Evolutionary conservation across 2,113 vertebrate species (phyloP).

Genomic region (Saccopteryx leptura): DNA sequence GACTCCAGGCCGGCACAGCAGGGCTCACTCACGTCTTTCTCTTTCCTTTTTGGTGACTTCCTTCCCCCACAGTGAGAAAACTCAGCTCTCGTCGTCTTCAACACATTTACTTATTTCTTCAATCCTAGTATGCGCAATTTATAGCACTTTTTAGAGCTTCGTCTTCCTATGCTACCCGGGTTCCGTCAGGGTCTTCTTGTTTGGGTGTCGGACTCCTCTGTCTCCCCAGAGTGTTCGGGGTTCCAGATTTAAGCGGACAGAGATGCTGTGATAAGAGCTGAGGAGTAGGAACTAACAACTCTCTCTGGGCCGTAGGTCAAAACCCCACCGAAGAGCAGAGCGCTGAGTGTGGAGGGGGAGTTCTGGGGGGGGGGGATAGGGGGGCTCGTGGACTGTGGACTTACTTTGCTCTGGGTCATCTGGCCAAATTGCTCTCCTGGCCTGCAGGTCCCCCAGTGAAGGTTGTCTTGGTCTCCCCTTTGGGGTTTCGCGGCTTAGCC

Average conservation of each 20-base stretch:
- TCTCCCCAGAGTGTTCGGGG: background rate
- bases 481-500: background rate
- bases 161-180: background rate
- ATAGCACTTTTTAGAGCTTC: background rate
- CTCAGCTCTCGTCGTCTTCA: background rate
- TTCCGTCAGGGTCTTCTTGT: background rate
- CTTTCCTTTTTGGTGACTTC: background rate
- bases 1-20: background rate
- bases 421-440: background rate
- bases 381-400: background rate
- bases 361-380: background rate
- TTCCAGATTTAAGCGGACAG: background rate
- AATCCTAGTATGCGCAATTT: background rate
- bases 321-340: background rate
- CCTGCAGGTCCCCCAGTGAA: slow-evolving; percentile 1
- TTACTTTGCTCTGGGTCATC: background rate
- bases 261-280: background rate
- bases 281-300: rapidly evolving
- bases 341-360: rapidly evolving
- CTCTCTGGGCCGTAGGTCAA: background rate
- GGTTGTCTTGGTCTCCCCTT: background rate
- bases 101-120: background rate
- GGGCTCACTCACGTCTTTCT: background rate
- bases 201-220: background rate
- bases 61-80: background rate